phyloP scores from a whole-genome alignment of 2,888 invertebrate species.

The Cordylochernes scorpioides region DNA sequence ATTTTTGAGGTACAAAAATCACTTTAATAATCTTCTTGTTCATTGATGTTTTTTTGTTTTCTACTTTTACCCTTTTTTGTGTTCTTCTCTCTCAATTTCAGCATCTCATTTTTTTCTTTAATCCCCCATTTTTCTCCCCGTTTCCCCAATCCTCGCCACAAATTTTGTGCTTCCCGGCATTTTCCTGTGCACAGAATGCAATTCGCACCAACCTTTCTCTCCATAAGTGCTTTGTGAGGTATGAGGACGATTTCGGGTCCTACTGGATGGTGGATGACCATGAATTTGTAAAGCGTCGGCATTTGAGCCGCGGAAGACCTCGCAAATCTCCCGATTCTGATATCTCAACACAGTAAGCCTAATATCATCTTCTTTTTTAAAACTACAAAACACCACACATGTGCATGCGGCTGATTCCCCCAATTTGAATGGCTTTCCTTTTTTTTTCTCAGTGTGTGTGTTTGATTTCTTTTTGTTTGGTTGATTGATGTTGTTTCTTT shows the following conservation, averaged over 20 bases:
- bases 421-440: not conserved
- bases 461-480: not conserved
- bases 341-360: slow-evolving; percentile 11
- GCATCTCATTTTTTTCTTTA: not conserved
- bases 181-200: slow-evolving; percentile 40
- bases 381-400: no score
- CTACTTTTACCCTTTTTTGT: slow-evolving; percentile 3
- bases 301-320: slow-evolving; percentile 81
- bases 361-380: slow-evolving; percentile 7
- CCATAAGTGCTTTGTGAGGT: slow-evolving; percentile 97
- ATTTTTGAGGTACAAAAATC: no score
- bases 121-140: slow-evolving; percentile 2
- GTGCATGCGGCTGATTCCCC: no score
- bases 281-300: slow-evolving; percentile 85
- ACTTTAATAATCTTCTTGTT: no score
- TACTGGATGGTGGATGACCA: slow-evolving; percentile 98
- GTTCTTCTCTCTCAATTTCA: slow-evolving; percentile 1
- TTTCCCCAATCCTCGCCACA: slow-evolving; percentile 1
- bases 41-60: slow-evolving; percentile 5
- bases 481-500: not conserved
- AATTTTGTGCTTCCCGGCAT: slow-evolving; percentile 4
- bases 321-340: slow-evolving; percentile 11
- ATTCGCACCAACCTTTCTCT: slow-evolving; percentile 96
- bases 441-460: not conserved
- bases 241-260: slow-evolving; percentile 94